Evolutionary conservation across 2,888 invertebrate genomes (phyloP), one percentile per base, ranked within the genome.

Genomic region (Amphipyra berbera): DNA sequence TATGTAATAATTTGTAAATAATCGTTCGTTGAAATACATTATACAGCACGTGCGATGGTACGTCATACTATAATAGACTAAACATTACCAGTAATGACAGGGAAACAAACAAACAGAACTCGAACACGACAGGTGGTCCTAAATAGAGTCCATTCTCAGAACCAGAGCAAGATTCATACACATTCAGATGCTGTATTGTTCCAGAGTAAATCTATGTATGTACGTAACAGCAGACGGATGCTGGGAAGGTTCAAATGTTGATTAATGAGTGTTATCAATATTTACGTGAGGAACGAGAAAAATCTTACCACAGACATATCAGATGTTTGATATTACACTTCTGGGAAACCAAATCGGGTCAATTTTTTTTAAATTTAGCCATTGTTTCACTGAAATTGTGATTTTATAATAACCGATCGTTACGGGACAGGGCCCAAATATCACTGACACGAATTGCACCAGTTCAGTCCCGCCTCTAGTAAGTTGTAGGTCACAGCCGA

Each of bases 381-480:
- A 42, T 38, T 14, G 15, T 12, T 14, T 6, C 7, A 55, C 8
- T 9, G 37, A 45, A 68, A 45, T 55, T 73, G 48, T 38, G 68
- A 42, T n/a, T 50, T 53, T 21, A 44, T 8, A 57, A 5, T 0
- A 21, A 37, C 27, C 42, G 48, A 49, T 41, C 42, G 49, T 21
- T 37, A 55, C 45, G 44, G 70, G 56, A 54, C 70, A 61, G 47
- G 60, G 60, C 46, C 53, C 58, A 60, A 64, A 69, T 37, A 75
- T 7, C 57, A 75, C 57, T 58, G 60, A 57, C 54, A 60, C 47
- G 13, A 46, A 61, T 53, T 73, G 73, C 73, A 76, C 53, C 54
- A 42, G 44, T 45, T 56, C 54, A 42, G 44, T 45, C 61, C 49
- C 46, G 47, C 49, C 63, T 58, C 40, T 35, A 46, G 2, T 46